Percentiles rank a stretch among this genome's conserved stretches.
Evolutionary conservation across 2,888 invertebrate species (phyloP).

Genomic region (Himalopsyche japonica): DNA sequence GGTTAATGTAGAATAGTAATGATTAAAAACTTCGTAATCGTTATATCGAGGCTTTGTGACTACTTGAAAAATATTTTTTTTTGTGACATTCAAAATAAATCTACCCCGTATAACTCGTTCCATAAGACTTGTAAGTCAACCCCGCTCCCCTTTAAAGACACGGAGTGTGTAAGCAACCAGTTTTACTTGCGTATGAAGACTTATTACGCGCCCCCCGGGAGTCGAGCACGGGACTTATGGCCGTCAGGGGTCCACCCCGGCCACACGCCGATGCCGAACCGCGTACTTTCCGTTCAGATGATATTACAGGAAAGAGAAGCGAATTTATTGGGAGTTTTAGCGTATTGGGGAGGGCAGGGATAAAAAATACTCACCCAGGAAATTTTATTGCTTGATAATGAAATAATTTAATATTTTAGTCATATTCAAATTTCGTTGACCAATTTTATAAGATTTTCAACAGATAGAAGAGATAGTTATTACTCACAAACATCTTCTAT

Average conservation of each 20-base stretch:
- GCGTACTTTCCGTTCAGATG: neutral
- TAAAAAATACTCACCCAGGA: no score
- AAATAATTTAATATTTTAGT: no score
- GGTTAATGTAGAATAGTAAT: no score
- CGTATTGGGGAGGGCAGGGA: neutral
- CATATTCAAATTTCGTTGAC: no score
- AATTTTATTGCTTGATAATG: no score
- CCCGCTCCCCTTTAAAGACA: neutral
- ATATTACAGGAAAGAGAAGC: neutral
- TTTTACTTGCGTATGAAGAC: neutral
- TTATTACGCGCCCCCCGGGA: neutral
- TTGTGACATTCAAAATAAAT: no score
- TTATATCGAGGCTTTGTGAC: no score
- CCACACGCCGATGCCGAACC: neutral
- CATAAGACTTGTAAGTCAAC: neutral
- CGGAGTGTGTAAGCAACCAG: neutral
- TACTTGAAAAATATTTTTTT: no score
- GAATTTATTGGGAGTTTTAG: neutral
- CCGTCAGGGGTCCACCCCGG: neutral
- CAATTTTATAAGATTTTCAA: no score
- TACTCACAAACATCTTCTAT: no score
- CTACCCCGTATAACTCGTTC: neutral
- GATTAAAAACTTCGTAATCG: no score
- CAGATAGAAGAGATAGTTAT: no score
- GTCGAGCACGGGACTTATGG: neutral